Base-by-base conservation (phyloP, 2,888 invertebrate species). In the Tachina lurida region DNA sequence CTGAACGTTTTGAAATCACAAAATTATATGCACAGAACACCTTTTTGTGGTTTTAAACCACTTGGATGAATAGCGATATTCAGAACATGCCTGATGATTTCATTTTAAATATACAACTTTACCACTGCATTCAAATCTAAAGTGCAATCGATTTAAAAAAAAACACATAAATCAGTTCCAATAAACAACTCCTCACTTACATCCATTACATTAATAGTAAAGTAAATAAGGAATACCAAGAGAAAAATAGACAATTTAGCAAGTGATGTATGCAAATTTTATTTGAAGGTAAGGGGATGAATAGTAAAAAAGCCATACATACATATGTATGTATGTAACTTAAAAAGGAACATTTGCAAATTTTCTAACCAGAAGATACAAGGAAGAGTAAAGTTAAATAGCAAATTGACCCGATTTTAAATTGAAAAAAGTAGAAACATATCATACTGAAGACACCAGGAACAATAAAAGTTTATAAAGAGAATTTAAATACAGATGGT, bases 251-350 rank as follows among this genome's bases (percentile, higher is more conserved):
- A 31, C 31, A 56, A 17, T 15, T 22, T 17, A 54, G 49, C 71
- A 71, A 79, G 41, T 65, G 63, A 79, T 73, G 71, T 73, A 65
- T 56, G 45, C n/a, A 73, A 62, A 75, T 22, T 60, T 49, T 5
- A 41, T 79, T 65, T 58, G 49, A 54, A 8, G 15, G 17, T n/a
- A 68, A 68, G 39, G 13, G 15, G n/a, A 54, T 43, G 19, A 60
- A 31, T n/a, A 12, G 58, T 39, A 47, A 70, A 62, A 54, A 43
- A 70, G 49, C 15, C 31, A n/a, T n/a, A 5, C 7, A 63, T 4
- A 17, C 1, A 62, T 45, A 41, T 56, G 12, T 39, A 39, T 12
- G n/a, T 54, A 39, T 47, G 45, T 17, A 39, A 71, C 31, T 63
- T 56, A 63, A 79, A 13, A 56, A 56, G 17, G 15, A 71, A 52